A percentile compares a stretch with the other conserved stretches of the same genome.
Conservation (phyloP, 1,140 invertebrate species). For the Dryas iulia region DNA sequence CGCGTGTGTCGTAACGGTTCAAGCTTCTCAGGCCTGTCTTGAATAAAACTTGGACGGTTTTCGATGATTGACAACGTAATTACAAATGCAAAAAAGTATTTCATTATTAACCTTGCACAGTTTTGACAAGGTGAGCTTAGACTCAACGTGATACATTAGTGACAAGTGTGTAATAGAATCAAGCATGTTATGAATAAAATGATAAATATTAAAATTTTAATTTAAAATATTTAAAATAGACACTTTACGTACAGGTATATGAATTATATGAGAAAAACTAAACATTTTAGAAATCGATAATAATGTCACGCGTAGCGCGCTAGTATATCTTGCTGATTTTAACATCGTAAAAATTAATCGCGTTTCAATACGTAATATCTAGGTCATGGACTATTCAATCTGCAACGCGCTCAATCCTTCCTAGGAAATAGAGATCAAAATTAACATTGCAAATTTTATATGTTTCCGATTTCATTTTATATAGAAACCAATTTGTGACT, state of each 20-base stretch:
- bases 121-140: slow-evolving; percentile 12
- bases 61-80: slow-evolving; percentile 43
- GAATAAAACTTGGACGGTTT: slow-evolving; percentile 43
- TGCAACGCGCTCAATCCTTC: slow-evolving; percentile 12
- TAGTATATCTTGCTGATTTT: slow-evolving; percentile 4
- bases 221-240: too few relatives aligned
- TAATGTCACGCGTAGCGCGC: slow-evolving; percentile 5
- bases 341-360: slow-evolving; percentile 13
- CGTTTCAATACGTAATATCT: slow-evolving; percentile 23
- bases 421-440: slow-evolving; percentile 58
- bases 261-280: neutral
- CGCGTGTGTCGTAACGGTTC: slow-evolving; percentile 67
- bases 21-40: slow-evolving; percentile 43
- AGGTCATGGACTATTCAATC: slow-evolving; percentile 42
- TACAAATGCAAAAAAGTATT: slow-evolving; percentile 47
- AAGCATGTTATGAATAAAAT: neutral
- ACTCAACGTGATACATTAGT: neutral
- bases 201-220: too few relatives aligned
- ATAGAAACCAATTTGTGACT: slow-evolving; percentile 7
- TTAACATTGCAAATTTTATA: slow-evolving; percentile 55
- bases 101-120: slow-evolving; percentile 44
- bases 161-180: neutral
- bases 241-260: neutral
- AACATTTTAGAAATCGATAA: neutral
- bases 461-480: slow-evolving; percentile 47